Evolutionary conservation across 2,888 invertebrate genomes (phyloP).

Genomic region (Lampropteryx suffumata): DNA sequence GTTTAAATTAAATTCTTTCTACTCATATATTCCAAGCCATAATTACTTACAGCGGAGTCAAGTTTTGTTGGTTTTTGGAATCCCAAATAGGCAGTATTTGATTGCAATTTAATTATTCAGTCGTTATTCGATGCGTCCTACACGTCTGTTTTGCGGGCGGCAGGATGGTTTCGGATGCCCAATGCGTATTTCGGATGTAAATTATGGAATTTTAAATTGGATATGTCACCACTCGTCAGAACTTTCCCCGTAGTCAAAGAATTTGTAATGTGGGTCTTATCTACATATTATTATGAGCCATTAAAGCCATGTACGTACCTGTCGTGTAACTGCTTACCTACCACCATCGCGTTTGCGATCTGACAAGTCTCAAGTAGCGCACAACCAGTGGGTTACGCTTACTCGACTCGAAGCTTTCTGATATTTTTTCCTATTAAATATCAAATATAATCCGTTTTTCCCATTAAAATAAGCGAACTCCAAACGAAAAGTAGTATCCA

Average conservation of each 20-base stretch:
- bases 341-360: slow-evolving; percentile 29
- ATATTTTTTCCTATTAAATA: slow-evolving; percentile 36
- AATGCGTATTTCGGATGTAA: slow-evolving; percentile 41
- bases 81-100: slow-evolving; percentile 61
- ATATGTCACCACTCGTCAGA: slow-evolving; percentile 20
- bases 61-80: slow-evolving; percentile 58
- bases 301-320: slow-evolving; percentile 27
- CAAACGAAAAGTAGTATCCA: no score
- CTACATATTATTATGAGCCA: slow-evolving; percentile 28
- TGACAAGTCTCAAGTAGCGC: slow-evolving; percentile 22
- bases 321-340: slow-evolving; percentile 18
- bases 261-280: slow-evolving; percentile 23
- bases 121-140: slow-evolving; percentile 51
- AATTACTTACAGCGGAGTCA: slow-evolving; percentile 55
- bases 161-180: slow-evolving; percentile 39
- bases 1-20: slow-evolving; percentile 77
- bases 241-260: slow-evolving; percentile 22
- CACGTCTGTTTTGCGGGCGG: slow-evolving; percentile 41
- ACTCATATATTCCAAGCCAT: slow-evolving; percentile 67
- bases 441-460: slow-evolving; percentile 34
- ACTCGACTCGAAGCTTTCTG: slow-evolving; percentile 6
- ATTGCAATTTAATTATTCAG: slow-evolving; percentile 71
- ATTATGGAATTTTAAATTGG: slow-evolving; percentile 34
- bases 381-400: slow-evolving; percentile 25
- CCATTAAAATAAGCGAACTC: slow-evolving; percentile 42